Conservation (phyloP, 2,888 invertebrate genomes). For the Bombylius major region DNA sequence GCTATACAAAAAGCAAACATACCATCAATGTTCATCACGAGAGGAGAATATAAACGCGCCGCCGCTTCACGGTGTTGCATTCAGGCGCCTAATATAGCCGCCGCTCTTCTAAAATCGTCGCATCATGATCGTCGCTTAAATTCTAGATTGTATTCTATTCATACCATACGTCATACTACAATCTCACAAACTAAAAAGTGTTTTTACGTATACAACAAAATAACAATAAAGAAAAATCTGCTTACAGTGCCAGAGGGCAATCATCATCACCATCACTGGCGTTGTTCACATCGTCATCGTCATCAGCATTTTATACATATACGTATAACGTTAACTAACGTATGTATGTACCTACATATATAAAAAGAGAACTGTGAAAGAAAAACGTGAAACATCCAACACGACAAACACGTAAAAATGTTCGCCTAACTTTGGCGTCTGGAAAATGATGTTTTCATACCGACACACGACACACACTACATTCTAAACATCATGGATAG, state of each 20-base stretch:
- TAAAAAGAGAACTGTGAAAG: neutral
- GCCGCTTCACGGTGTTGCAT: slow-evolving; percentile 2
- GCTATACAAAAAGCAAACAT: too few species aligned
- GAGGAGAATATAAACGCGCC: neutral
- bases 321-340: too few species aligned
- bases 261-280: neutral
- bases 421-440: slow-evolving; percentile 1
- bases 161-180: too few species aligned
- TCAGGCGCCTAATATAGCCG: slow-evolving; percentile 7
- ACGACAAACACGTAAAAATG: neutral
- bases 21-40: neutral
- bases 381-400: neutral
- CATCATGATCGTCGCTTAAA: neutral
- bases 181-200: too few species aligned
- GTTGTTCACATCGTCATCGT: neutral
- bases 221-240: too few species aligned
- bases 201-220: too few species aligned
- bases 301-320: neutral
- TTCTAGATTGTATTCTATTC: too few species aligned
- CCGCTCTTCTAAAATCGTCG: slow-evolving; percentile 3
- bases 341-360: too few species aligned
- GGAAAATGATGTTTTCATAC: slow-evolving; percentile 5
- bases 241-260: neutral
- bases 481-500: neutral
- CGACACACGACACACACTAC: neutral